Percentiles rank a stretch among this genome's conserved stretches.
phyloP scores from a whole-genome alignment of 2,888 invertebrate genomes.

The Melieria picta region DNA sequence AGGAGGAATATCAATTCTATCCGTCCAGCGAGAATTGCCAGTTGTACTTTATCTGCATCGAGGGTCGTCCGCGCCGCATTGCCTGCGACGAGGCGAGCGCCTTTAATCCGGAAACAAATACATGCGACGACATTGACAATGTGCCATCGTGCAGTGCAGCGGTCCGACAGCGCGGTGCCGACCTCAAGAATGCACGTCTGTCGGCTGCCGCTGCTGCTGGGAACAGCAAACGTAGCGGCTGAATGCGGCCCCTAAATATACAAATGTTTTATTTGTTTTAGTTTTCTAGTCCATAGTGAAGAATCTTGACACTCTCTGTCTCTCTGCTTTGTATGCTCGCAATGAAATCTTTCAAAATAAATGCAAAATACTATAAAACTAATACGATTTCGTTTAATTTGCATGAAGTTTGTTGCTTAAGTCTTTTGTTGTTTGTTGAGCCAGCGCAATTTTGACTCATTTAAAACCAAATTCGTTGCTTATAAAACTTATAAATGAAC shows the following conservation, averaged over 20 bases:
- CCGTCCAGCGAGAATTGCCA: conserved; percentile 75
- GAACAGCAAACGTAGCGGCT: conserved; percentile 17
- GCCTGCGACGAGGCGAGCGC: conserved; percentile 81
- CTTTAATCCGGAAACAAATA: conserved; percentile 77
- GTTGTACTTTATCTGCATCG: conserved; percentile 81
- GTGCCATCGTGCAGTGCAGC: conserved; percentile 75
- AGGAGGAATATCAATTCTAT: conserved; percentile 67
- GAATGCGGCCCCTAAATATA: not conserved
- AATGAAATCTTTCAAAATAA: conserved; percentile 5
- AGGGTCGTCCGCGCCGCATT: conserved; percentile 77
- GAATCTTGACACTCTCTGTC: conserved; percentile 16
- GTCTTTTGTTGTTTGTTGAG: too few species aligned
- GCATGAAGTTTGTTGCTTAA: too few species aligned
- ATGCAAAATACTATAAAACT: too few species aligned
- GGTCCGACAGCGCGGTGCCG: conserved; percentile 51
- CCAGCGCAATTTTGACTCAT: too few species aligned
- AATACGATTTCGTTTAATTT: too few species aligned
- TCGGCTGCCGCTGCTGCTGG: conserved; percentile 42
- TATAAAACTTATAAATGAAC: not conserved
- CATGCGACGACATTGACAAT: conserved; percentile 82
- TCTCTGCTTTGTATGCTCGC: conserved; percentile 2
- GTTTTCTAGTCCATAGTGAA: conserved; percentile 45
- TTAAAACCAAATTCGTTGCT: too few species aligned
- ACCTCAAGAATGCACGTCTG: conserved; percentile 58
- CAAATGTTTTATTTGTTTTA: conserved; percentile 21